Percentiles rank a stretch among this genome's conserved stretches.
phyloP scores from a whole-genome alignment of 1,140 invertebrate species.

The Nylanderia fulva region DNA sequence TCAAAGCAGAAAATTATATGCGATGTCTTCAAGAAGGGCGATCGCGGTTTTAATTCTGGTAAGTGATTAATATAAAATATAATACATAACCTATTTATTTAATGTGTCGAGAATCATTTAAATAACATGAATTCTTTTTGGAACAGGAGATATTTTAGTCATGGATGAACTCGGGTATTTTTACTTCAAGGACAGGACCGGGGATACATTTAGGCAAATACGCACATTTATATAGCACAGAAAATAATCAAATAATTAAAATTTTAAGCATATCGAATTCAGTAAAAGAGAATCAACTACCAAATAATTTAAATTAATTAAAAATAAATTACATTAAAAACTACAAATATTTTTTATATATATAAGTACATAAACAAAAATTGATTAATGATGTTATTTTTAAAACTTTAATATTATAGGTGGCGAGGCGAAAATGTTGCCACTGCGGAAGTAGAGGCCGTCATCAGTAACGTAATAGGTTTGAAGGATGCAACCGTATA shows the following conservation, averaged over 20 bases:
- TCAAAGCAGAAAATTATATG: conserved; percentile 96
- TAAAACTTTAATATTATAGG: conserved; percentile 86
- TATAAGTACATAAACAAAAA: background rate
- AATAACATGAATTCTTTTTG: too few relatives aligned
- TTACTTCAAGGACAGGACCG: conserved; percentile 98
- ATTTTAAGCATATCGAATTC: background rate
- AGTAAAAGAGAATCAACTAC: background rate
- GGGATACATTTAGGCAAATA: conserved; percentile 94
- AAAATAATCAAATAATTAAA: background rate
- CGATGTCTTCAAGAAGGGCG: conserved; percentile 95
- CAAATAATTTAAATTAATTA: too few relatives aligned
- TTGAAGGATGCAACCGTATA: conserved; percentile 92
- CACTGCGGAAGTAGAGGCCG: conserved; percentile 97
- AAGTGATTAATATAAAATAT: conserved; percentile 56
- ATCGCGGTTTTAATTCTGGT: conserved; percentile 95
- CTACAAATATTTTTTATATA: background rate
- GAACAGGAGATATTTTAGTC: conserved; percentile 95
- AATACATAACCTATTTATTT: conserved; percentile 8
- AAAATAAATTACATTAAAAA: too few relatives aligned
- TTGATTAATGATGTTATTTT: background rate
- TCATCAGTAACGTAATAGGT: conserved; percentile 93
- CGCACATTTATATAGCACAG: background rate
- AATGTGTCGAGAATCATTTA: background rate
- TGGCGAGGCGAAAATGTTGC: conserved; percentile 98
- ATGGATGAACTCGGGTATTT: conserved; percentile 97